Base-by-base conservation (phyloP, 2,888 invertebrate species). In the Glomeris marginata region DNA sequence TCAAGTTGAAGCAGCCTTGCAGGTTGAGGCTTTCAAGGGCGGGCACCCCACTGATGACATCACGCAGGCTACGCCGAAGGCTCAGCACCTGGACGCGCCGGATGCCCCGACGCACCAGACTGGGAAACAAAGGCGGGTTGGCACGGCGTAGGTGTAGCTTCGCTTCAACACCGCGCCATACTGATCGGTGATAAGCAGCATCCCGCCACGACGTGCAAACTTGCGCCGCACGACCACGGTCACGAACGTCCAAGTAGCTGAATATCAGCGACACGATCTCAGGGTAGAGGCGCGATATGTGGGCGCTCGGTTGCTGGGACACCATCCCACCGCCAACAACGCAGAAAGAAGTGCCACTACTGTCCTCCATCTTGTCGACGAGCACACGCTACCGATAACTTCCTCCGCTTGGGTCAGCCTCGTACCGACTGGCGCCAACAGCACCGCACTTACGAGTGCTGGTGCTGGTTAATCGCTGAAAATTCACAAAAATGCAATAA, bases 151-250 rank as follows among this genome's bases (percentile, higher is more conserved):
- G 74, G 66, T 94, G 92, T 55, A 94, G 69, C 59, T 85, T 83
- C 1, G 92, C 91, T 65, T 90, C 88, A 34, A 90, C 88, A 47
- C 88, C 88, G 58, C 86, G 78, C 94, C 94, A 94, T 18, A 94
- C 90, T 38, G 84, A 84, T 60, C 87, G 82, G 60, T 85, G 81
- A 68, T 92, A 91, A 33, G 87, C 84, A 42, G 91, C 91, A 63
- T 92, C 91, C 53, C 88, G 73, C 91, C 92, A 94, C 52, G 83
- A 72, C 50, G 78, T 54, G 58, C 69, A 70, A 55, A 91, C 90
- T 69, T 88, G 88, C 2, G 91, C 87, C 18, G 84, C 91, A 41
- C 85, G 74, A 2, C 92, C 92, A 64, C 87, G 79, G 69, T 91
- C 92, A 58, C 81, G 73, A 41, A 90, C 85, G 48, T 86, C 82